These are phyloP conservation scores for Neoaliturus tenellus DNA, from an alignment of 2,888 invertebrate genomes.

Conservation along the genomic window DNA sequence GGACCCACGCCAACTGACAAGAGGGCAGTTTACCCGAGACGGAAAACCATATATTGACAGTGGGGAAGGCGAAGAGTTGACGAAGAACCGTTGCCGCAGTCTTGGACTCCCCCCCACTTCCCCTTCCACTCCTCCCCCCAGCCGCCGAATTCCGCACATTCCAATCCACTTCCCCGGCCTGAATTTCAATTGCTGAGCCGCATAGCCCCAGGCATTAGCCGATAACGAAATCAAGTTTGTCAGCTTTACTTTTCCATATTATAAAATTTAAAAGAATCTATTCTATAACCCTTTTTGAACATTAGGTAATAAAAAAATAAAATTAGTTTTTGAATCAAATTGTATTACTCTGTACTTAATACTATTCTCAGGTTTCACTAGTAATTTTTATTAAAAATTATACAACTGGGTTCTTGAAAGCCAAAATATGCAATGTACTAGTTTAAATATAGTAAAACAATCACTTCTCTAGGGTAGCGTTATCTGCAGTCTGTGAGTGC, in stretches of 20 bases:
- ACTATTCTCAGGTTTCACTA: too few relatives aligned
- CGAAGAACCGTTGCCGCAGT: conserved; percentile 47
- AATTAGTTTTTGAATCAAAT: too few relatives aligned
- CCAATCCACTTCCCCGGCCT: conserved; percentile 54
- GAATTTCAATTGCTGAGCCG: conserved; percentile 54
- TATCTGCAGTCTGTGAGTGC: too few relatives aligned
- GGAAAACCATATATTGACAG: conserved; percentile 38
- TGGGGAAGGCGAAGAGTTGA: conserved; percentile 5
- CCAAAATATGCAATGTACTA: too few relatives aligned
- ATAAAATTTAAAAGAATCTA: background rate
- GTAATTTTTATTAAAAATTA: too few relatives aligned
- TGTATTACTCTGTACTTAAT: too few relatives aligned
- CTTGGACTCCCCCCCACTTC: background rate
- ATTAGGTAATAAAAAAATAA: too few relatives aligned
- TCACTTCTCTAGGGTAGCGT: too few relatives aligned
- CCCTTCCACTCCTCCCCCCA: conserved; percentile 11
- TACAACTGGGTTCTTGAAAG: too few relatives aligned
- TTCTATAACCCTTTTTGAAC: background rate
- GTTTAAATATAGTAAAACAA: too few relatives aligned
- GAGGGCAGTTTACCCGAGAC: background rate
- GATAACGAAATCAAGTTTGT: conserved; percentile 42
- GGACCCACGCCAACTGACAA: background rate
- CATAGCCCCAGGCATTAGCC: conserved; percentile 46
- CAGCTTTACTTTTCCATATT: conserved; percentile 20
- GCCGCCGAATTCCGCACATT: conserved; percentile 56